A percentile compares a stretch with the other conserved stretches of the same genome.
Evolutionary conservation across 2,797 vertebrate species (phyloP).

Genomic region (Spinus olivaceus): DNA sequence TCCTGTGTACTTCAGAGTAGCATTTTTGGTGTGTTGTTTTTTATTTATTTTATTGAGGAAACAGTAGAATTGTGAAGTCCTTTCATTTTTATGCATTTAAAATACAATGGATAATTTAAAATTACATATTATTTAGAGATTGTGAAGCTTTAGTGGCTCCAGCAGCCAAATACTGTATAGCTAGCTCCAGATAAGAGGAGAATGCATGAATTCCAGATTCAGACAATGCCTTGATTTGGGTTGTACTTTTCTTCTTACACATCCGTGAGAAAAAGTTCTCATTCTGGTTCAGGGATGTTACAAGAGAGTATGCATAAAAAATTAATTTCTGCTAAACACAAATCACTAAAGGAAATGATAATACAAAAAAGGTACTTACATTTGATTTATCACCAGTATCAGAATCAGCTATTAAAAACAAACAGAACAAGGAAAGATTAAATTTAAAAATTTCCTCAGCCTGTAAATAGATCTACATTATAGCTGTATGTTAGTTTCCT

Average conservation of each 20-base stretch:
- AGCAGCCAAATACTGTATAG: not conserved
- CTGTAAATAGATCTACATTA: not conserved
- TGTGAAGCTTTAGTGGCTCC: not conserved
- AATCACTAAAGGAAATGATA: not conserved
- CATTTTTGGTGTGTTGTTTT: not conserved
- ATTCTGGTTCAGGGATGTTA: not conserved
- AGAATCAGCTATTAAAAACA: slow-evolving; percentile 59
- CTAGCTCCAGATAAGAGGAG: not conserved
- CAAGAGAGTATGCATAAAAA: not conserved
- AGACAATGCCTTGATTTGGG: not conserved
- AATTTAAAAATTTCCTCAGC: not conserved
- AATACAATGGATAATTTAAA: not conserved
- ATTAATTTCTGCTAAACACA: not conserved
- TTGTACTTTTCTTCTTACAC: not conserved
- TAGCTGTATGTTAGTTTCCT: slow-evolving; percentile 5
- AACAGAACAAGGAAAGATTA: not conserved
- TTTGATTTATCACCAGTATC: slow-evolving; percentile 73
- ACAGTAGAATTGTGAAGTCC: not conserved
- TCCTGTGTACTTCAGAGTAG: not conserved
- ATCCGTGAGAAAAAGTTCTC: not conserved
- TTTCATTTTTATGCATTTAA: not conserved
- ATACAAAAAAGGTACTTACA: slow-evolving; percentile 51
- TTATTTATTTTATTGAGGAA: not conserved
- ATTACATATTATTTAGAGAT: not conserved
- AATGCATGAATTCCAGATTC: not conserved